Evolutionary conservation across 2,888 invertebrate genomes (phyloP), one percentile per base, ranked within the genome.

Genomic region (Quadroppia sp.): DNA sequence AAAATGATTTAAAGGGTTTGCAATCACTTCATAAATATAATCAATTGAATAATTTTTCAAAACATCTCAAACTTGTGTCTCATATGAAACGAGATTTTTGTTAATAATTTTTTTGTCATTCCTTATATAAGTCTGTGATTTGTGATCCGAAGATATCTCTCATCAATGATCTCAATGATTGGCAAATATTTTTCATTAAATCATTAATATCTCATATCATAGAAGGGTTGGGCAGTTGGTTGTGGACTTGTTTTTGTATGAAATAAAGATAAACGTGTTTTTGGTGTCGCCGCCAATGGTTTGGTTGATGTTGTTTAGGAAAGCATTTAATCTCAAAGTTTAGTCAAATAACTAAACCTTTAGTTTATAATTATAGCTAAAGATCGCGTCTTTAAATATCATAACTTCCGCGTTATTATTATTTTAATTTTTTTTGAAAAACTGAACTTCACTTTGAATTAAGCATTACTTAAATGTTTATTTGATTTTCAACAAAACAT

Each of bases 321-420:
- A 50, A 11, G 6, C 50, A 20, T 50, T 50, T 50, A 17, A 7
- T 50, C 50, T n/a, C n/a, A 11, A 11, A 36, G 36, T 36, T 36
- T 20, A 64, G 64, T 36, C 64, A 23, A 13, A 30, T 13, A 20
- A 15, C 64, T 64, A n/a, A 64, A 64, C 64, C 13, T 64, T 64
- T 23, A 40, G 53, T 53, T 61, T 61, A 30, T 30, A 61, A 61
- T 30, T 32, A n/a, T 32, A 32, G 11, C 7, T 13, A 28, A 61
- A 32, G 25, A 61, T 32, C 13, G 32, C 1, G 20, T 15, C 61
- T 9, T 2, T 20, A 32, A 25, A 53, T 25, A 30, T 61, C 17
- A 61, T 61, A 61, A 32, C 61, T 61, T 61, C 61, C 61, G 61
- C 32, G 32, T 61, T 61, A 61, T 61, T 61, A 59, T 59, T 30